Base-by-base conservation (phyloP, 2,888 invertebrate species). In the Balanococcus diminutus region DNA sequence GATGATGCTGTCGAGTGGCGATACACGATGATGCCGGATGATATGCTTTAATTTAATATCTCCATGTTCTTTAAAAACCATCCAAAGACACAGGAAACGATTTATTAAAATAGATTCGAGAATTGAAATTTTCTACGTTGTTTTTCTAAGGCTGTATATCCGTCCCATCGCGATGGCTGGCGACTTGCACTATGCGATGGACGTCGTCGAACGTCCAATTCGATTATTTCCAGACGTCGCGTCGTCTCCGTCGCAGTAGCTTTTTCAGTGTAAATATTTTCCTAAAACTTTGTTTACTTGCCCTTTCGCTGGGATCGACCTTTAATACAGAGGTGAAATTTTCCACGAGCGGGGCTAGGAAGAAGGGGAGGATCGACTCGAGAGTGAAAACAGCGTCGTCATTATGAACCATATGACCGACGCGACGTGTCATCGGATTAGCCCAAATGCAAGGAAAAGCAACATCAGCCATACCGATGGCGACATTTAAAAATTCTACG, bases 111-210 rank as follows among this genome's bases (percentile, higher is more conserved):
- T 61, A 61, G 22, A 61, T 61, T 25, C 61, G 61, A 61, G 61
- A 61, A 61, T 61, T 61, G 22, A 61, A 61, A 61, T 46, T 61
- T 61, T 61, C 61, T 61, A 25, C 61, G 61, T 61, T 61, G 61
- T 61, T 61, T 61, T 19, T 2, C 19, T 5, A 25, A 61, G 25
- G 61, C 61, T 22, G 25, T 25, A 56, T n/a, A n/a, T n/a, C n/a
- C n/a, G n/a, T n/a, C n/a, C n/a, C n/a, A n/a, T 42, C 14, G n/a
- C 46, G 46, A 46, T 14, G 46, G 14, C 5, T 39, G 39, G 39
- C 39, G 39, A 39, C 39, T 5, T 39, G 6, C 39, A 39, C 61
- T 19, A 56, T 56, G 56, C 8, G 8, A 56, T 42, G n/a, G 46
- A 16, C 0, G 1, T 46, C n/a, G 46, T n/a, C 61, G 22, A 61